These are phyloP conservation scores for Craterocephalus amniculus DNA, from an alignment of 2,797 vertebrate genomes.

Conservation along the genomic window DNA sequence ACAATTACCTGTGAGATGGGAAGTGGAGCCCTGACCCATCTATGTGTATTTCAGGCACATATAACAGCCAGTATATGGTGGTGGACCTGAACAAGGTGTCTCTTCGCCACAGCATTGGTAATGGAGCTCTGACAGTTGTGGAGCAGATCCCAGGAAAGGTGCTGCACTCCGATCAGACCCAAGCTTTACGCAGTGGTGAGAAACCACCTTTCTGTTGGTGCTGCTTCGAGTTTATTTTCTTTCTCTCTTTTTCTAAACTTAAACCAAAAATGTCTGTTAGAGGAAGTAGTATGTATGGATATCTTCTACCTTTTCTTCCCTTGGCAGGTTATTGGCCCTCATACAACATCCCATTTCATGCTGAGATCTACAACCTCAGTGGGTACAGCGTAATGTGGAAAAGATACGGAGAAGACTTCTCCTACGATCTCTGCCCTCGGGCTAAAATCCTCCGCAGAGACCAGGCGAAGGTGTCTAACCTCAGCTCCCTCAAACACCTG, in stretches of 20 bases:
- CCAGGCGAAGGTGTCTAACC: slow-evolving; percentile 85
- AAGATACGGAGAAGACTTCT: slow-evolving; percentile 87
- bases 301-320: slow-evolving; percentile 1
- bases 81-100: slow-evolving; percentile 88
- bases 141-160: slow-evolving; percentile 91
- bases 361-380: slow-evolving; percentile 88
- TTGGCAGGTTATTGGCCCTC: slow-evolving; percentile 92
- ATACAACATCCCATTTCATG: slow-evolving; percentile 91
- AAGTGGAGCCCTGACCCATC: no score
- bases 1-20: background rate
- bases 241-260: background rate
- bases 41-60: slow-evolving; percentile 82
- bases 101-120: slow-evolving; percentile 80
- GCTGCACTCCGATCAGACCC: slow-evolving; percentile 88
- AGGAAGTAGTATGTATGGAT: background rate
- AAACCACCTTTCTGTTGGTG: background rate
- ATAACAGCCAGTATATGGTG: slow-evolving; percentile 95
- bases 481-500: slow-evolving; percentile 88
- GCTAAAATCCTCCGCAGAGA: slow-evolving; percentile 94
- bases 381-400: slow-evolving; percentile 84
- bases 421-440: slow-evolving; percentile 89
- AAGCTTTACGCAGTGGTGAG: slow-evolving; percentile 86
- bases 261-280: background rate
- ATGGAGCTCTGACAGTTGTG: slow-evolving; percentile 85
- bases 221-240: background rate